Conservation (phyloP, 2,888 invertebrate species). For the Drosophila fungiperda region DNA sequence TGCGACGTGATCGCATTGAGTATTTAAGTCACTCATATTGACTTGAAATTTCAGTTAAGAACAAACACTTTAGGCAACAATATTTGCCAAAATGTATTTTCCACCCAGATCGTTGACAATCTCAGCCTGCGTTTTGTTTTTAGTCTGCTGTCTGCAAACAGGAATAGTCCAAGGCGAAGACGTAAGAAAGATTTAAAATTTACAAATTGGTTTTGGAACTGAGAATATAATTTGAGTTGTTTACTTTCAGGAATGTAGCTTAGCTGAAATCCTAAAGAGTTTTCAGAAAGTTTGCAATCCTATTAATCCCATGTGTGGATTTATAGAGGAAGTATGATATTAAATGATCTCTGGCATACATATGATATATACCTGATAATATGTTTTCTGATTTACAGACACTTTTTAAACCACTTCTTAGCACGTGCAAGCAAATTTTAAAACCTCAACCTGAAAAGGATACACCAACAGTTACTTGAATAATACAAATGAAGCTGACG, state of each 20-base stretch:
- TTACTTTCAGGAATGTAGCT: not conserved
- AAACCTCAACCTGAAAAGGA: not conserved
- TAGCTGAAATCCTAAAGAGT: fast-evolving
- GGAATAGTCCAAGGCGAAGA: not conserved
- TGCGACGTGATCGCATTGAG: not conserved
- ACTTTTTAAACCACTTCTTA: not conserved
- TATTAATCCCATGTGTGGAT: not conserved
- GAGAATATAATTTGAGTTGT: not conserved
- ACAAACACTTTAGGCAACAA: not conserved
- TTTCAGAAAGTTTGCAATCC: fast-evolving
- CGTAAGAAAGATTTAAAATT: slow-evolving; percentile 5
- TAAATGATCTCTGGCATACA: not conserved
- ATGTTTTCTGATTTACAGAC: not conserved
- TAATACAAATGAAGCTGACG: not conserved
- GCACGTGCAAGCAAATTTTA: not conserved
- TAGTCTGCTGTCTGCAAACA: slow-evolving; percentile 15
- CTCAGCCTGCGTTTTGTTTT: slow-evolving; percentile 8
- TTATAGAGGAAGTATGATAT: not conserved
- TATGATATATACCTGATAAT: not conserved
- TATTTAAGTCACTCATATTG: slow-evolving; percentile 22
- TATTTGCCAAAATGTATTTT: slow-evolving; percentile 24
- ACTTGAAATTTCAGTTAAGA: slow-evolving; percentile 11
- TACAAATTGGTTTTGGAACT: too few relatives aligned
- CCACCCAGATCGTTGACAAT: slow-evolving; percentile 7
- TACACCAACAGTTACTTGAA: too few relatives aligned